Conservation (phyloP, 2,888 invertebrate species). For the Rapana venosa region DNA sequence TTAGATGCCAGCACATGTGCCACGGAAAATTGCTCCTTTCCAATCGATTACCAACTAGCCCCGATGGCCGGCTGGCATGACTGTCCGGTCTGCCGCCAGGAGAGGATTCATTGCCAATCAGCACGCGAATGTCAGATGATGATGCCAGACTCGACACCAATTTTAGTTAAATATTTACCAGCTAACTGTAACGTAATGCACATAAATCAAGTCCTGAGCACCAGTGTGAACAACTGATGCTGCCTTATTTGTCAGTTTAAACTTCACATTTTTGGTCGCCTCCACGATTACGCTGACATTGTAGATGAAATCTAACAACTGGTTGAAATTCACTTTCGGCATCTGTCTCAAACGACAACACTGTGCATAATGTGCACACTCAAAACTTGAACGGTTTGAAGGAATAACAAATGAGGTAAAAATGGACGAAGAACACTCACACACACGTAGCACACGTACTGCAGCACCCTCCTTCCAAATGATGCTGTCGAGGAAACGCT, state of each 20-base stretch:
- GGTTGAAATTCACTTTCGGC: not conserved
- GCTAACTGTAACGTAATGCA: constrained; percentile 20
- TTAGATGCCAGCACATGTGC: constrained; percentile 45
- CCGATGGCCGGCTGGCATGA: constrained; percentile 44
- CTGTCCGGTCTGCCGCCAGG: constrained; percentile 41
- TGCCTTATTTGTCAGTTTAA: constrained; percentile 30
- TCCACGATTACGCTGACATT: not conserved
- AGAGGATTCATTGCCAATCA: constrained; percentile 38
- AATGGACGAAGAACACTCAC: not conserved
- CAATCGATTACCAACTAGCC: constrained; percentile 46
- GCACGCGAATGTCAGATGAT: constrained; percentile 29
- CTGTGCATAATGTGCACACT: not conserved
- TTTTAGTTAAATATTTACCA: constrained; percentile 37
- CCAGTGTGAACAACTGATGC: constrained; percentile 34
- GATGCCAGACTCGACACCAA: constrained; percentile 38
- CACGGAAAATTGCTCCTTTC: constrained; percentile 40
- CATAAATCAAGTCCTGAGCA: constrained; percentile 23
- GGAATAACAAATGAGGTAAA: not conserved
- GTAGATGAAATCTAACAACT: not conserved
- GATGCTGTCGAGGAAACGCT: constrained; percentile 40
- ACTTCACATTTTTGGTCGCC: constrained; percentile 20
- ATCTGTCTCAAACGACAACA: not conserved
- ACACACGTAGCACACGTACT: constrained; percentile 18
- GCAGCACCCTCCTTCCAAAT: constrained; percentile 21
- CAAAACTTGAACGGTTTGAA: not conserved